phyloP scores from a whole-genome alignment of 2,797 vertebrate genomes.

The Microctenopoma lineatum region DNA sequence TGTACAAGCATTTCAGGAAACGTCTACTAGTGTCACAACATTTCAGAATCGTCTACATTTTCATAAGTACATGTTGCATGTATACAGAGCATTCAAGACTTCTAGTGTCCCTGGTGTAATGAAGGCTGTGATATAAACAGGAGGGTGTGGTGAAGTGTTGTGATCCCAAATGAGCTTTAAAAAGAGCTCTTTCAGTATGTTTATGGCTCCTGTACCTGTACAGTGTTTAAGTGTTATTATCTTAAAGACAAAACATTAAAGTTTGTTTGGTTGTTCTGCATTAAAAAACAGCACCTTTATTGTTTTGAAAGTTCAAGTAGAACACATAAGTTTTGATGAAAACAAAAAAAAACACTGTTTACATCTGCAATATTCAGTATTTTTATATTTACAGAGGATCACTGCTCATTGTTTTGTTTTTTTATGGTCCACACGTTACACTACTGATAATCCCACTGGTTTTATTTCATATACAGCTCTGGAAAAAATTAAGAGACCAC shows the following conservation, averaged over 20 bases:
- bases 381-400: too few species aligned
- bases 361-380: too few species aligned
- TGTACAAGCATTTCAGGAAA: conserved; percentile 20
- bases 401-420: too few species aligned
- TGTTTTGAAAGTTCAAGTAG: too few species aligned
- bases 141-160: conserved; percentile 22
- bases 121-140: conserved; percentile 24
- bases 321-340: too few species aligned
- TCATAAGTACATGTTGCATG: conserved; percentile 33
- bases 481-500: too few species aligned
- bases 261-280: neutral
- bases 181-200: conserved; percentile 39
- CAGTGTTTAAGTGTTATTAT: conserved; percentile 47
- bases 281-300: too few species aligned
- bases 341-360: too few species aligned
- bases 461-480: too few species aligned
- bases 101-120: conserved; percentile 5
- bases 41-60: neutral
- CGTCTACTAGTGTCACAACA: neutral
- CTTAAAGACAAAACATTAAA: conserved; percentile 67
- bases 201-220: conserved; percentile 54
- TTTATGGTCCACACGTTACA: too few species aligned
- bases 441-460: too few species aligned
- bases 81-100: conserved; percentile 8
- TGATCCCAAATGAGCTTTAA: conserved; percentile 46